Percentiles rank a stretch among this genome's conserved stretches.
These are phyloP conservation scores for Prionailurus viverrinus DNA, from an alignment of 2,113 vertebrate genomes.

Conservation along the genomic window DNA sequence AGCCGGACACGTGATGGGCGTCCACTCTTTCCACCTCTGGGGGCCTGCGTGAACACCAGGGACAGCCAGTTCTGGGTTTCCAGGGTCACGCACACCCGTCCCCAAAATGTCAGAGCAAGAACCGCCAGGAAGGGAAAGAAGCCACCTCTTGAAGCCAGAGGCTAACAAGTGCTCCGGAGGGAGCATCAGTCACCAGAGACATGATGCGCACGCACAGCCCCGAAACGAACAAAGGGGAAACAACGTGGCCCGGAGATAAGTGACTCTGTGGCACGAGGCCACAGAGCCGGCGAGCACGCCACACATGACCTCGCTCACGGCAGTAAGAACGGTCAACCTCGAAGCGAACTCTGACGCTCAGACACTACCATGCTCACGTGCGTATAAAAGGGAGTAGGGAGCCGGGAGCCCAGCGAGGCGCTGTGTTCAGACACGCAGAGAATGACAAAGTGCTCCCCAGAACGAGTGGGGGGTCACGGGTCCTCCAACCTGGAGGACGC, in stretches of 20 bases:
- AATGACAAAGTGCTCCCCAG: accelerated
- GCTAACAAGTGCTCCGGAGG: not conserved
- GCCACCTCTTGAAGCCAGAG: not conserved
- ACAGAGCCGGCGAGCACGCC: accelerated
- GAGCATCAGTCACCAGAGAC: no score
- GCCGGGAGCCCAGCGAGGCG: no score
- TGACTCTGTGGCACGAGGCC: not conserved
- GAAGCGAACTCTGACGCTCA: accelerated
- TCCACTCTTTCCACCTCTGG: not conserved
- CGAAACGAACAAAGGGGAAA: not conserved
- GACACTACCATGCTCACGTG: accelerated
- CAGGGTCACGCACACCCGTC: not conserved
- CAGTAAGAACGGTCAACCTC: not conserved
- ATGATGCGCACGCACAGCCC: no score
- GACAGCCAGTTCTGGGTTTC: not conserved
- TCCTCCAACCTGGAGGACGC: not conserved
- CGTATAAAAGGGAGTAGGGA: not conserved
- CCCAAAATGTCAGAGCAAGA: not conserved
- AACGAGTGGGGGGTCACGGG: not conserved
- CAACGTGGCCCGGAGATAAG: not conserved
- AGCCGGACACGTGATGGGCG: accelerated
- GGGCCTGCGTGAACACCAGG: not conserved
- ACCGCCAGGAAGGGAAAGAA: not conserved
- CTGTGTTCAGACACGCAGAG: accelerated
- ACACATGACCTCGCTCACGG: not conserved